Base-by-base conservation (phyloP, 2,797 vertebrate species). In the Ceryle rudis region DNA sequence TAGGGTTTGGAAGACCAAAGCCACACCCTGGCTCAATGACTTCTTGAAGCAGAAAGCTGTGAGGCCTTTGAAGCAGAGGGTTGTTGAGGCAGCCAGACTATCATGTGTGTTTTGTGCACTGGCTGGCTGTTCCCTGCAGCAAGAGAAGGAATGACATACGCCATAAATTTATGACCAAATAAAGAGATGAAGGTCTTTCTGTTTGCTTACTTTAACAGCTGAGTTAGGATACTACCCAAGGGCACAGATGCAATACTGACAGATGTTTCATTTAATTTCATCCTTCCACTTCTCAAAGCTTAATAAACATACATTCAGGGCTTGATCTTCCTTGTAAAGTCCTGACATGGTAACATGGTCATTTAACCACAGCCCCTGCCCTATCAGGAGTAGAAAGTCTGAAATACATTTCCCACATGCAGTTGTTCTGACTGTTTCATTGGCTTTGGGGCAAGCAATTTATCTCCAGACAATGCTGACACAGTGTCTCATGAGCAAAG, bases 1-100 rank as follows among this genome's bases (percentile, higher is more conserved):
- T 31, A 57, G 19, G 12, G 12, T 66, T 14, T 23, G 16, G 64
- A 77, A 92, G 69, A 18, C 16, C 51, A 55, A 54, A 46, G 44
- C 54, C 47, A 78, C 4, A 1, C 12, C 8, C 22, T 9, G 15
- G 35, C 31, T 61, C 0, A 0, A 0, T 77, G 46, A 21, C 37
- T 54, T 69, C 62, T 73, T 0, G 1, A 73, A 77, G 28, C 52
- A 57, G 51, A 80, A 89, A 77, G 55, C 21, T 51, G 22, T 8
- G 31, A 60, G 12, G 22, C 8, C 16, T 25, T 61, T 37, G 26
- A 74, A 84, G 55, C 20, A 62, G 47, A 89, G 22, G 10, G 4
- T 25, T 65, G 18, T 41, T 23, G 25, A 81, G 22, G 41, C 31
- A 87, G 15, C 4, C 4, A 8, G 54, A 73, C 19, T 6, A 31